Percentiles rank a stretch among this genome's conserved stretches.
Conservation (phyloP, 2,888 invertebrate genomes). For the Pomacea canaliculata region DNA sequence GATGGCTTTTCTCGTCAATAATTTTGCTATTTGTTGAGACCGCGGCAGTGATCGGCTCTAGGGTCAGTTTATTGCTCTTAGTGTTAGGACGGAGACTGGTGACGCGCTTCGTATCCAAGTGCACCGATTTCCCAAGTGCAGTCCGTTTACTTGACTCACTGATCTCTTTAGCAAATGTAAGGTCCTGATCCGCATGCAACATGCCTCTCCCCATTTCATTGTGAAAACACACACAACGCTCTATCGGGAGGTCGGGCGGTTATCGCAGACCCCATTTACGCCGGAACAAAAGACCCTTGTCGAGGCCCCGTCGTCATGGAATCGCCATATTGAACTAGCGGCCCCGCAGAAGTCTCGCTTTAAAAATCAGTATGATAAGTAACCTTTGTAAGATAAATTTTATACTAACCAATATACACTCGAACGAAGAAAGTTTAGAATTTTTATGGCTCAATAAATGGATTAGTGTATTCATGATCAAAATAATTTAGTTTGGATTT, state of each 20-base stretch:
- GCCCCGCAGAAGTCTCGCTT: conserved; percentile 18
- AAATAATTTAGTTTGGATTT: too few relatives aligned
- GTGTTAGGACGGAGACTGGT: conserved; percentile 55
- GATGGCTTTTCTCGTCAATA: not conserved
- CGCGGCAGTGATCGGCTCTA: conserved; percentile 34
- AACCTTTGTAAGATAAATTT: too few relatives aligned
- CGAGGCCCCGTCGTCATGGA: conserved; percentile 50
- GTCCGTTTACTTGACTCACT: conserved; percentile 52
- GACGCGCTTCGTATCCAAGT: conserved; percentile 38
- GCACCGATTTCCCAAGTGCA: conserved; percentile 43
- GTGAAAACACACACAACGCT: conserved; percentile 11
- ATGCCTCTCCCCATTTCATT: conserved; percentile 53
- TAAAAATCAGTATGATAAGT: not conserved
- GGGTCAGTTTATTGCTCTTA: conserved; percentile 40
- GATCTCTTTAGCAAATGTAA: conserved; percentile 49
- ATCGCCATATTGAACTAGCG: conserved; percentile 51
- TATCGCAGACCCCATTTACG: conserved; percentile 21
- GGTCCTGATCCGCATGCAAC: conserved; percentile 40
- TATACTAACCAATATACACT: too few relatives aligned
- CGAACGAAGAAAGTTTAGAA: too few relatives aligned
- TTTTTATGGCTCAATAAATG: too few relatives aligned
- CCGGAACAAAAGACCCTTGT: conserved; percentile 23
- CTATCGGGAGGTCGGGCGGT: conserved; percentile 11
- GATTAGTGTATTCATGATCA: not conserved
- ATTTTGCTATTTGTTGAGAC: not conserved